Evolutionary conservation across 2,888 invertebrate genomes (phyloP).

Genomic region (Eretmocerus hayati): DNA sequence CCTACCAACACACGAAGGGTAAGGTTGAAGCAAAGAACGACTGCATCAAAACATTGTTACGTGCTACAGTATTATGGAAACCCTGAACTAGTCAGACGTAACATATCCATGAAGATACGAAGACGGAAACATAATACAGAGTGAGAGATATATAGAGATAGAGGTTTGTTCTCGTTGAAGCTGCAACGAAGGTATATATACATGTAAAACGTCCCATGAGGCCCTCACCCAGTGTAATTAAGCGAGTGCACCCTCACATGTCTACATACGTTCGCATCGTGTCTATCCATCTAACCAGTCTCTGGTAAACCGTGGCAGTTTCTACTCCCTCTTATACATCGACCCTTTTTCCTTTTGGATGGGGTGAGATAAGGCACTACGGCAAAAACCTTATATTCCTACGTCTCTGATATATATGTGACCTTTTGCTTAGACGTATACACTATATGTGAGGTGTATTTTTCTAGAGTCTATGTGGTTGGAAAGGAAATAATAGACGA

Average conservation of each 20-base stretch:
- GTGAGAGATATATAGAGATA: slow-evolving; percentile 24
- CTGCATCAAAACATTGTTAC: slow-evolving; percentile 22
- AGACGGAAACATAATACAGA: slow-evolving; percentile 10
- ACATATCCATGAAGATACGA: not conserved
- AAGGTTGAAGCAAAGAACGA: no score
- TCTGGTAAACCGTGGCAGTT: slow-evolving; percentile 32
- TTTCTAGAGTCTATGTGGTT: no score
- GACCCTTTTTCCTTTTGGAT: slow-evolving; percentile 6
- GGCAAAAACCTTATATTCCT: slow-evolving; percentile 14
- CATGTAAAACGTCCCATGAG: slow-evolving; percentile 36
- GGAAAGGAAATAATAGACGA: no score
- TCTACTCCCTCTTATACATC: slow-evolving; percentile 1
- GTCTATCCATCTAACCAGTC: slow-evolving; percentile 43
- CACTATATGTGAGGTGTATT: no score
- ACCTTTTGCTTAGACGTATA: no score
- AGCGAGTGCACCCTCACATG: slow-evolving; percentile 46
- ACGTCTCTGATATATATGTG: no score
- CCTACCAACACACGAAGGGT: no score
- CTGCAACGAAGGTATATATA: not conserved
- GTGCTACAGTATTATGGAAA: slow-evolving; percentile 6
- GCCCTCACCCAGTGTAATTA: slow-evolving; percentile 44
- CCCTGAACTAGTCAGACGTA: no score
- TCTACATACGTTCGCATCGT: slow-evolving; percentile 42
- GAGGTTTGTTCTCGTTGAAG: not conserved
- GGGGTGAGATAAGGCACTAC: slow-evolving; percentile 22